Evolutionary conservation across 2,797 vertebrate species (phyloP), one percentile per base, ranked within the genome.

Genomic region (Gallinago solitaria): DNA sequence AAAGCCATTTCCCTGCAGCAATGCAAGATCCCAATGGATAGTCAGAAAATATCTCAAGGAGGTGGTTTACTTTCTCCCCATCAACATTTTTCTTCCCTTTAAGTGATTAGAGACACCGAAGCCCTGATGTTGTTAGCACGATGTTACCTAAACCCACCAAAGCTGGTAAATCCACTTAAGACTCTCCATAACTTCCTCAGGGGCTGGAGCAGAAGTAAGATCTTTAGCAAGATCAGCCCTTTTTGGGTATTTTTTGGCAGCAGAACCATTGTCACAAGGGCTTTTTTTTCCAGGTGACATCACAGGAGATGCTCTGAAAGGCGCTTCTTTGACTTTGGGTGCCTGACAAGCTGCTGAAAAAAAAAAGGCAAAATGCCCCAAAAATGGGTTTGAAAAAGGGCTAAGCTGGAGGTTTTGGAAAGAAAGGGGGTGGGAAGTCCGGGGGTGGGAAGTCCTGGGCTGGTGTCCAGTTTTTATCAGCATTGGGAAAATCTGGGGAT

Each of bases 101-200:
- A 79, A 82, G 30, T 0, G 3, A 76, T 59, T 73, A 89, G 79
- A 92, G 81, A 7, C 24, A 12, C 20, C 0, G 1, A 73, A 87
- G 60, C 73, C 57, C 65, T 30, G 50, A 23, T 21, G 47, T 63
- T 84, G 71, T 92, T 63, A 83, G 65, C 71, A 33, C 0, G 0
- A 16, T 60, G 63, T 84, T 93, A 30, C 80, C 89, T 90, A 95
- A 92, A 92, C 45, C 87, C 83, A 45, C 88, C 68, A 75, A 85
- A 53, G 51, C 51, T 53, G 28, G 51, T 53, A 53, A 96, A 96
- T 83, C 94, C 82, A 54, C 60, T 85, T 67, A 50, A 93, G 43
- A 17, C 20, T 90, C 27, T 59, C 43, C 67, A 25, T 30, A 84
- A 59, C 63, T 80, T 79, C 89, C 89, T 56, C 2, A 0, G 63